Evolutionary conservation across 2,113 vertebrate genomes (phyloP), one percentile per base, ranked within the genome.

Genomic region (Aegithalos caudatus): DNA sequence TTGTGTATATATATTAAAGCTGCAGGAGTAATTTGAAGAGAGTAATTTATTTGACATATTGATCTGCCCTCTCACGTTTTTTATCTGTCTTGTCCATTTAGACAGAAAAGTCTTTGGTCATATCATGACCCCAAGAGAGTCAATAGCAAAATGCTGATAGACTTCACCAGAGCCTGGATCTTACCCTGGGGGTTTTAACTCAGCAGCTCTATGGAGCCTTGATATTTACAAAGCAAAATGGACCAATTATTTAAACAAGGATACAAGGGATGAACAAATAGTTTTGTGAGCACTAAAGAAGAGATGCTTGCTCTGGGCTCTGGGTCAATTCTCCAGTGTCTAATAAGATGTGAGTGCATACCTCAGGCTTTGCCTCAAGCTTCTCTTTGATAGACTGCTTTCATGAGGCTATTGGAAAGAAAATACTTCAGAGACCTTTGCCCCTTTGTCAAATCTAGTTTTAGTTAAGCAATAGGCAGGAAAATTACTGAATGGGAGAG

Each of bases 171-270:
- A 69, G 35, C 54, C 40, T 76, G 83, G 27, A 54, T 92, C 53
- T 81, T 44, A 38, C 47, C 33, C 71, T 31, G 12, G 51, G 35
- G 47, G 4, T 13, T 92, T 88, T 66, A 51, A 51, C 53, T 78
- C 45, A 64, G 48, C 37, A 78, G 61, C 8, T 78, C 40, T 40
- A 27, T 51, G 11, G 51, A 74, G 44, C 48, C 18, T 62, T 81
- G 86, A 69, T 94, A 94, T 92, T 95, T 95, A 81, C 57, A 72
- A 89, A 95, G 89, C n/a, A 92, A 92, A 92, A 74, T 5, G 15
- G 29, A 84, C 45, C 28, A 74, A 84, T 89, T 92, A 91, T 81
- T 96, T 83, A 89, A 83, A 78, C 72, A 94, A 81, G 44, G 20
- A 29, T 48, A 78, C 33, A 78, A 58, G 19, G 56, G 86, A 69